Evolutionary conservation across 1,140 invertebrate genomes (phyloP).

Genomic region (Lasioglossum albipes): DNA sequence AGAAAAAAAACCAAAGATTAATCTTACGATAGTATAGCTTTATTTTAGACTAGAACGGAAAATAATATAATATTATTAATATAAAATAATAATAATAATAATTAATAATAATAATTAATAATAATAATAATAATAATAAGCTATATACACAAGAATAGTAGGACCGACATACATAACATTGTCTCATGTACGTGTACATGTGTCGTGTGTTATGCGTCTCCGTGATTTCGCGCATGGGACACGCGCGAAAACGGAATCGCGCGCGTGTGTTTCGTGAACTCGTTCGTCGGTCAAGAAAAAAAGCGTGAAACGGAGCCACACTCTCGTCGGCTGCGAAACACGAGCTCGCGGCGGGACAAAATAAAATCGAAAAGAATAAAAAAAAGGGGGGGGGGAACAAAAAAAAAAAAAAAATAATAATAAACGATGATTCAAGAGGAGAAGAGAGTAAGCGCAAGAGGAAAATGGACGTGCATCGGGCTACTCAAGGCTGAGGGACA

Average conservation of each 20-base stretch:
- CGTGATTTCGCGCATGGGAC: neutral
- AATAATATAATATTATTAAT: conserved; percentile 69
- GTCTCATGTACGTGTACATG: conserved; percentile 51
- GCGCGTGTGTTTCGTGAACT: conserved; percentile 45
- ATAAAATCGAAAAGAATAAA: neutral
- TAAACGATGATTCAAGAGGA: neutral
- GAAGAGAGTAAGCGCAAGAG: neutral
- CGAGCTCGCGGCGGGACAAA: conserved; percentile 39
- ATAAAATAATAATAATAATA: conserved; percentile 73
- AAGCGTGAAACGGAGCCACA: conserved; percentile 73
- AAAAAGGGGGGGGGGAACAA: conserved; percentile 1
- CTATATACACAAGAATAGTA: conserved; percentile 75
- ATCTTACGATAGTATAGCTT: conserved; percentile 76
- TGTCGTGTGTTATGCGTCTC: conserved; percentile 16
- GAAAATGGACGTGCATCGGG: neutral
- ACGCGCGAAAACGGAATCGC: conserved; percentile 6
- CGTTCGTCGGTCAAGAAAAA: conserved; percentile 40
- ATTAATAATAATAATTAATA: conserved; percentile 62
- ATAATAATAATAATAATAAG: conserved; percentile 64
- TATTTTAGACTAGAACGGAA: conserved; percentile 79
- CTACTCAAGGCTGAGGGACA: conserved; percentile 11
- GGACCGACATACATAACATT: conserved; percentile 75
- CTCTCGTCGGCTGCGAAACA: conserved; percentile 63
- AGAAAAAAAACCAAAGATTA: conserved; percentile 75
- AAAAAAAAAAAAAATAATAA: neutral